Conservation (phyloP, 2,888 invertebrate genomes). For the Tyria jacobaeae region DNA sequence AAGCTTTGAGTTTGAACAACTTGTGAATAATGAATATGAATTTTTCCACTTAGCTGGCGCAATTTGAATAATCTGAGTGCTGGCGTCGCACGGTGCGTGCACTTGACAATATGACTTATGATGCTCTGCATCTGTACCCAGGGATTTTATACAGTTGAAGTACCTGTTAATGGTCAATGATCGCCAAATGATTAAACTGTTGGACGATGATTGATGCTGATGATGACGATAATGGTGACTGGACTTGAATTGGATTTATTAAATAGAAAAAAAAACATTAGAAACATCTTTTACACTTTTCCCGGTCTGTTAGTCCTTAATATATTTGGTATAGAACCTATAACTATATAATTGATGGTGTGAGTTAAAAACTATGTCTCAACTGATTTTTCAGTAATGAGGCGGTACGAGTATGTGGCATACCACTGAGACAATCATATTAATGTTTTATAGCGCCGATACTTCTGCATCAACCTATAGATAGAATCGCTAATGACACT, state of each 20-base stretch:
- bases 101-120: constrained; percentile 30
- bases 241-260: too few species aligned
- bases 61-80: constrained; percentile 7
- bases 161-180: constrained; percentile 4
- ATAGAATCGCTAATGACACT: not conserved
- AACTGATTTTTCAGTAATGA: too few species aligned
- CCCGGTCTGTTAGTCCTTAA: too few species aligned
- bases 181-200: not conserved
- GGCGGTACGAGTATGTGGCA: not conserved
- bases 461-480: not conserved
- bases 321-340: too few species aligned
- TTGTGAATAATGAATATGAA: constrained; percentile 20
- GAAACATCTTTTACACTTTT: too few species aligned
- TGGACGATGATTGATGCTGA: too few species aligned
- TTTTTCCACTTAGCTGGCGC: constrained; percentile 12
- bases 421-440: not conserved
- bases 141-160: constrained; percentile 9
- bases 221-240: too few species aligned
- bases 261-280: too few species aligned
- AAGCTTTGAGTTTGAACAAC: constrained; percentile 13
- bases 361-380: too few species aligned
- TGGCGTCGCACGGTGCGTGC: constrained; percentile 14
- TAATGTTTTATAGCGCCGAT: not conserved
- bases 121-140: constrained; percentile 9
- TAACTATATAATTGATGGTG: too few species aligned